Evolutionary conservation across 1,140 invertebrate species (phyloP).

Genomic region (Marisa cornuarietis): DNA sequence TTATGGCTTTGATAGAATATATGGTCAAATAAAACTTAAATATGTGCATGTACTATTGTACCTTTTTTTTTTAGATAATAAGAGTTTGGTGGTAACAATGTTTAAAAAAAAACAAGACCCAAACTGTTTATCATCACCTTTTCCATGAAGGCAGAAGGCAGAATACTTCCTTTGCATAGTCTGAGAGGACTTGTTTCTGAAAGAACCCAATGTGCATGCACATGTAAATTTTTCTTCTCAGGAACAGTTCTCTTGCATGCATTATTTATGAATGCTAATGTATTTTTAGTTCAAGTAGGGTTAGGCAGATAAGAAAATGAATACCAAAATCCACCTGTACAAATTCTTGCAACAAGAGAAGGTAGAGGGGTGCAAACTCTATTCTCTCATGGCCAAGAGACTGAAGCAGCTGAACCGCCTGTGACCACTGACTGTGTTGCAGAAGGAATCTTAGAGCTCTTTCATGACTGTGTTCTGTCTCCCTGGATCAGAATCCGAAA

Average conservation of each 20-base stretch:
- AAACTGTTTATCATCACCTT: conserved; percentile 23
- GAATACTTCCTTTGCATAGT: conserved; percentile 33
- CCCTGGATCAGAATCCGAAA: conserved; percentile 12
- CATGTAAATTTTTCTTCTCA: not conserved
- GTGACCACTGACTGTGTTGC: conserved; percentile 23
- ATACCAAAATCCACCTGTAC: not conserved
- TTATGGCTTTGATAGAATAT: not conserved
- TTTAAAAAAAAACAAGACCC: no score
- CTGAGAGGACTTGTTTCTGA: conserved; percentile 30
- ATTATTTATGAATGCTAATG: no score
- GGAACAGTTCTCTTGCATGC: not conserved
- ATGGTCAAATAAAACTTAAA: not conserved
- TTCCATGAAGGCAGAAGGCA: conserved; percentile 29
- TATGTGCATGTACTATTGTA: not conserved
- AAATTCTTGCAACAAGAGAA: conserved; percentile 6
- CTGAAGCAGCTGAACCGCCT: conserved; percentile 20
- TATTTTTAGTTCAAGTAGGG: not conserved
- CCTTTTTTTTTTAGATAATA: no score
- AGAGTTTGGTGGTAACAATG: not conserved
- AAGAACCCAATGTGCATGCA: conserved; percentile 1
- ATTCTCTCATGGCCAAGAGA: not conserved
- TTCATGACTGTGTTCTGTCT: conserved; percentile 27
- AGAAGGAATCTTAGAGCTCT: conserved; percentile 26
- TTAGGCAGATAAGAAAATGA: not conserved
- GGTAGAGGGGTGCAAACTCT: conserved; percentile 13